Evolutionary conservation across 2,888 invertebrate genomes (phyloP), one percentile per base, ranked within the genome.

Genomic region (Idaea dimidiata): DNA sequence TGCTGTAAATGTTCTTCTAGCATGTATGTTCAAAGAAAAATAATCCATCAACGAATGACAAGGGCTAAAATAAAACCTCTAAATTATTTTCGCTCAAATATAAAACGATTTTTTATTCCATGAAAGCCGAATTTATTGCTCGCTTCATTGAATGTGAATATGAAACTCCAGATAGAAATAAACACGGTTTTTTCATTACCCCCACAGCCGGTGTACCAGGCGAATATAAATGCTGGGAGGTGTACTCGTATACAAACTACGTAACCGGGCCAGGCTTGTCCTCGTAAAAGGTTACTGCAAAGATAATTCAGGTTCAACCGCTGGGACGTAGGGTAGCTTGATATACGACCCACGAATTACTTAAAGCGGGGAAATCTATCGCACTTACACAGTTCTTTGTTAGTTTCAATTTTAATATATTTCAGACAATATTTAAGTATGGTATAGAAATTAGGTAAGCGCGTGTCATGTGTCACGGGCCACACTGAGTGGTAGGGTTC

Each of bases 281-380:
- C 66, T 66, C 64, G 64, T 66, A 66, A 67, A 67, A 69, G 62
- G 66, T 71, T 68, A 70, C 66, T 56, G 59, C n/a, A 32, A 54
- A 62, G 66, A 62, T 60, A 64, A 66, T 61, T 64, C 61, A 54
- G 17, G 62, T 54, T 58, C 61, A 61, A 60, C 62, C 66, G 58
- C 57, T 17, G 62, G 58, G 58, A 33, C 58, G 55, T 57, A 24
- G 17, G 57, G 56, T 1, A 16, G 54, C 54, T 63, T 60, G 63
- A 61, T 63, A 64, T 33, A 64, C 64, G 60, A 59, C 61, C 57
- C 61, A 58, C 17, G 58, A 54, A 58, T 54, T 59, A n/a, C 24
- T 57, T 55, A 58, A 43, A 16, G 14, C 18, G 58, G 60, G 62
- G 24, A 62, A 59, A 62, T 64, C 54, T 62, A 66, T 64, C 64